Conservation (phyloP, 1,140 invertebrate genomes). For the Apis florea region DNA sequence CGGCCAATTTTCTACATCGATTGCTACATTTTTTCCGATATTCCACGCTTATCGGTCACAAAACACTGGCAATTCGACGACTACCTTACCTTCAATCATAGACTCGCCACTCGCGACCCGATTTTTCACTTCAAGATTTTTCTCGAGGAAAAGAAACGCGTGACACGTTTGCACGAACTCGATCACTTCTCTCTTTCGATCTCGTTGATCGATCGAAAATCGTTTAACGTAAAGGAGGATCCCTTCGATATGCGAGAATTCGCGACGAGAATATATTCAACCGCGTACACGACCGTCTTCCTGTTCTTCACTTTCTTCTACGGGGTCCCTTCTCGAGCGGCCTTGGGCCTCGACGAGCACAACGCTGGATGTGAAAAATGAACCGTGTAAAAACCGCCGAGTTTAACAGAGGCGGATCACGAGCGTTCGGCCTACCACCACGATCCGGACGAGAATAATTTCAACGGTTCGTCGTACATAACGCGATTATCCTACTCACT, state of each 20-base stretch:
- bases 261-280: too few species aligned
- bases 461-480: not conserved
- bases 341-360: conserved; percentile 12
- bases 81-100: too few species aligned
- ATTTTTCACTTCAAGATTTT: not conserved
- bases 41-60: not conserved
- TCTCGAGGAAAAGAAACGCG: too few species aligned
- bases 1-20: conserved; percentile 31
- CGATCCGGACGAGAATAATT: not conserved
- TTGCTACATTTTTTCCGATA: not conserved
- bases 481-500: conserved; percentile 18
- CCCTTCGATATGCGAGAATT: too few species aligned
- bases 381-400: not conserved
- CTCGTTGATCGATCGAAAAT: not conserved
- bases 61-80: not conserved
- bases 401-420: not conserved
- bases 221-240: too few species aligned
- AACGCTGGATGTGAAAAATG: not conserved
- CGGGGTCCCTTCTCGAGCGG: too few species aligned
- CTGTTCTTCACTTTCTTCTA: not conserved
- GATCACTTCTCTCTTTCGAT: not conserved
- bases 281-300: not conserved
- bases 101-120: too few species aligned
- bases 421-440: not conserved
- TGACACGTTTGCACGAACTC: too few species aligned